Evolutionary conservation across 2,113 vertebrate species (phyloP), one percentile per base, ranked within the genome.

Genomic region (Sterrhoptilus dennistouni): DNA sequence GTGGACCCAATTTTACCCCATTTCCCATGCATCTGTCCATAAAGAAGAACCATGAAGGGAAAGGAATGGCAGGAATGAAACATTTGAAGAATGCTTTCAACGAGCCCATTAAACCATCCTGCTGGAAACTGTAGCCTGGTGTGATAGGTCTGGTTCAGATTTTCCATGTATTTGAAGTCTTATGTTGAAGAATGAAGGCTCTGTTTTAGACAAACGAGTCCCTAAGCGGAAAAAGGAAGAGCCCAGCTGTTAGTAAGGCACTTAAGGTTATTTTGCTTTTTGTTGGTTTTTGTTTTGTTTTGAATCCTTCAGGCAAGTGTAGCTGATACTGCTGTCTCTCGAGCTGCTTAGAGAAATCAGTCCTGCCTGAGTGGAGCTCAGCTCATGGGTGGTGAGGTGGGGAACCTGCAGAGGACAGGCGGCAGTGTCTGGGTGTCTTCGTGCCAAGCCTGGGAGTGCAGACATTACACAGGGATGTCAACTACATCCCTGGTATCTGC

Each of bases 41-140:
- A 80, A 91, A 85, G 92, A 82, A 56, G 61, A 83, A 54, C 88
- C 94, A n/a, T 75, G 78, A 88, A 92, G 66, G 45, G 57, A 90
- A 69, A 94, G 54, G 82, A 95, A 93, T 90, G 82, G 60, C 60
- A 79, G 61, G 85, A 93, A 93, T 95, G 66, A 94, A 94, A 68
- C 40, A 82, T 93, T 64, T 94, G 56, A 81, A 87, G 69, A 95
- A 94, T 75, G 84, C 56, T 61, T 91, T 87, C 90, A 64, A 68
- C 28, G 21, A 72, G 83, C 66, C 66, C 40, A 45, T 93, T 85
- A 91, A 95, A 85, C 78, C 38, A 35, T 95, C 66, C 49, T 85
- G 87, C 85, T 96, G 90, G 88, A 92, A 93, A 80, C 70, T 72
- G 87, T 64, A 94, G 86, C 91, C 86, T 95, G 86, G 80, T 8